Conservation (phyloP, 1,140 invertebrate species). For the Grapholita molesta region DNA sequence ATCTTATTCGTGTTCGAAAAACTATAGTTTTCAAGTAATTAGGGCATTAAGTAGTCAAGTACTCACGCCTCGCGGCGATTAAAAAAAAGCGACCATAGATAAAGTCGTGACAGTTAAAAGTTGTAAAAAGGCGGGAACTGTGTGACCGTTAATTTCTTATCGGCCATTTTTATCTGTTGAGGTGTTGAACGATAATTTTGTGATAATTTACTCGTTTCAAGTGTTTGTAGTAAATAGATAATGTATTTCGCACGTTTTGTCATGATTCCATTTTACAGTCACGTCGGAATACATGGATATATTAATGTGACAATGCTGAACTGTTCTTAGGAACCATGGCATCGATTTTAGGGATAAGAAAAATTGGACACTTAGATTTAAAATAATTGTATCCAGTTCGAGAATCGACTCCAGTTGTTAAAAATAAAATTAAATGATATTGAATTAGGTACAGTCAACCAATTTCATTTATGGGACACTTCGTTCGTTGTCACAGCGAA, state of each 20-base stretch:
- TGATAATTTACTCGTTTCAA: not conserved
- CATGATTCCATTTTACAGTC: too few relatives aligned
- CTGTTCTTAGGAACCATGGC: too few relatives aligned
- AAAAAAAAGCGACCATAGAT: conserved; percentile 25
- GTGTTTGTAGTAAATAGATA: not conserved
- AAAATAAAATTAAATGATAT: too few relatives aligned
- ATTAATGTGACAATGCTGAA: too few relatives aligned
- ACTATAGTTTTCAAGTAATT: conserved; percentile 21
- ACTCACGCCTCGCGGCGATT: conserved; percentile 21
- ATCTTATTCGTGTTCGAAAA: conserved; percentile 8
- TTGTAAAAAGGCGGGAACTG: conserved; percentile 40
- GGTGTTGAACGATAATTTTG: conserved; percentile 33
- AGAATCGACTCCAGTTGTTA: too few relatives aligned
- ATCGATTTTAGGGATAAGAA: too few relatives aligned
- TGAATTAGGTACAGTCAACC: too few relatives aligned
- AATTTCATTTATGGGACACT: too few relatives aligned
- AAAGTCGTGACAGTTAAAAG: conserved; percentile 23
- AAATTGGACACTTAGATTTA: too few relatives aligned
- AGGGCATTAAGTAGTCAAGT: conserved; percentile 51
- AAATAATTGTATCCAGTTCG: too few relatives aligned
- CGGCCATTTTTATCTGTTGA: conserved; percentile 33
- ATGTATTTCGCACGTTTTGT: not conserved
- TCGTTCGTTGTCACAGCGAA: too few relatives aligned
- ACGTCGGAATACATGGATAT: too few relatives aligned
- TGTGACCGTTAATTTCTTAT: conserved; percentile 57